phyloP scores from a whole-genome alignment of 1,140 invertebrate genomes.

The Atta colombica region DNA sequence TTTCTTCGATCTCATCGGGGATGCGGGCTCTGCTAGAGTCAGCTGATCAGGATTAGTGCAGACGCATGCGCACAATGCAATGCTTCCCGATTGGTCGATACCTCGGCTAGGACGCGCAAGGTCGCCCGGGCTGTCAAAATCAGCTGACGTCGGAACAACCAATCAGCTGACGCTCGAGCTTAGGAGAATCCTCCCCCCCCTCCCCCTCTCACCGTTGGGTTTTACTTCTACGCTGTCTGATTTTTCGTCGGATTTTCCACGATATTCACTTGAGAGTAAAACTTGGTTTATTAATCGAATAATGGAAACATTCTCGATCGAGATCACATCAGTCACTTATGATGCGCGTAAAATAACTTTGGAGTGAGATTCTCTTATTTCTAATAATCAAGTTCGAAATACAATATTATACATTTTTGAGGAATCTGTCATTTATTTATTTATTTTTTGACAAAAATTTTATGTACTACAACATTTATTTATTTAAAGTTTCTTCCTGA shows the following conservation, averaged over 20 bases:
- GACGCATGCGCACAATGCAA: constrained; percentile 33
- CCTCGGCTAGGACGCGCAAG: constrained; percentile 68
- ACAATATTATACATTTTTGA: neutral
- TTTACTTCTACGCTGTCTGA: neutral
- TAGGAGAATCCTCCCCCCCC: constrained; percentile 26
- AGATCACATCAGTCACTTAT: neutral
- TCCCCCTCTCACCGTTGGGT: too few relatives aligned
- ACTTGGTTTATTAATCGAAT: neutral
- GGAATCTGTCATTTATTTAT: neutral
- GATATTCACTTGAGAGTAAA: neutral
- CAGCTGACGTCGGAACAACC: constrained; percentile 75
- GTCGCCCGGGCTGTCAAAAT: constrained; percentile 80
- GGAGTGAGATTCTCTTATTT: neutral
- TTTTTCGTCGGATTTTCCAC: constrained; percentile 11
- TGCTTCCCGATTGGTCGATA: constrained; percentile 55
- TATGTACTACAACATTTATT: neutral
- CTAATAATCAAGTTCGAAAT: neutral
- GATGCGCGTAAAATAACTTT: neutral
- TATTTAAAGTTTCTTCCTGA: neutral
- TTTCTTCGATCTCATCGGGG: constrained; percentile 36
- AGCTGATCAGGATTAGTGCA: constrained; percentile 60
- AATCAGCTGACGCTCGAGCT: constrained; percentile 74
- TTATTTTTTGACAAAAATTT: neutral
- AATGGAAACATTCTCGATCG: neutral
- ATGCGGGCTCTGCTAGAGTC: constrained; percentile 44